These are phyloP conservation scores for Lepidurus arcticus DNA, from an alignment of 1,140 invertebrate species.

Conservation along the genomic window DNA sequence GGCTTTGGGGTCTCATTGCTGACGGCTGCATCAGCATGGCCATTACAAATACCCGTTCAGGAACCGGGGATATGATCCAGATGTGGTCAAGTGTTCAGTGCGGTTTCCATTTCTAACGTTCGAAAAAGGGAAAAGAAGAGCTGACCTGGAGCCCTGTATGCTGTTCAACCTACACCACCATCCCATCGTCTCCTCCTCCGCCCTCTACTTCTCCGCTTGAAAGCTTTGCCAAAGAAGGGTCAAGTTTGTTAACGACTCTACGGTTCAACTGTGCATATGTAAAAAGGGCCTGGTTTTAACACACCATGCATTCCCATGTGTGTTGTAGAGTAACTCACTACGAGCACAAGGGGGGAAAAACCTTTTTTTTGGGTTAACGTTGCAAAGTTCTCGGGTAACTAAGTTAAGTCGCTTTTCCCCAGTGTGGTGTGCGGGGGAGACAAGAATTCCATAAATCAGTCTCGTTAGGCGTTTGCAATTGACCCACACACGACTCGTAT, in stretches of 20 bases:
- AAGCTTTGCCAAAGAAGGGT: not conserved
- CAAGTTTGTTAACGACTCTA: slow-evolving; percentile 9
- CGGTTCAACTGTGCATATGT: slow-evolving; percentile 3
- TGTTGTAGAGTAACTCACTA: not conserved
- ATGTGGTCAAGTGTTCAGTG: not conserved
- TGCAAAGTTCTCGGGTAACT: not conserved
- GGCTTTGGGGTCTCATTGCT: slow-evolving; percentile 1
- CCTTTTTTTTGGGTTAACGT: not conserved
- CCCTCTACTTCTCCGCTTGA: not conserved
- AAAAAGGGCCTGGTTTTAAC: not conserved
- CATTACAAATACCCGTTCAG: not conserved
- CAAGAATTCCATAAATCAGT: slow-evolving; percentile 15
- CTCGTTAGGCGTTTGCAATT: slow-evolving; percentile 13
- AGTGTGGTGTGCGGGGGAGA: not conserved
- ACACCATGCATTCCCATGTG: not conserved
- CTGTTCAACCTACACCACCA: too few species aligned
- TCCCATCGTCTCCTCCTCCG: not conserved
- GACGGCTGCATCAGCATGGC: not conserved
- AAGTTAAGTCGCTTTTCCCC: not conserved
- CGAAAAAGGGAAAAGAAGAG: not conserved
- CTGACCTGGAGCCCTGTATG: not conserved
- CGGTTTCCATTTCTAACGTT: slow-evolving; percentile 7
- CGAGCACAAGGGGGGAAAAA: not conserved
- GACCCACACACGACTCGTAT: not conserved
- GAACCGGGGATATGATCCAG: not conserved